Base-by-base conservation (phyloP, 2,888 invertebrate species). In the Suillia variegata region DNA sequence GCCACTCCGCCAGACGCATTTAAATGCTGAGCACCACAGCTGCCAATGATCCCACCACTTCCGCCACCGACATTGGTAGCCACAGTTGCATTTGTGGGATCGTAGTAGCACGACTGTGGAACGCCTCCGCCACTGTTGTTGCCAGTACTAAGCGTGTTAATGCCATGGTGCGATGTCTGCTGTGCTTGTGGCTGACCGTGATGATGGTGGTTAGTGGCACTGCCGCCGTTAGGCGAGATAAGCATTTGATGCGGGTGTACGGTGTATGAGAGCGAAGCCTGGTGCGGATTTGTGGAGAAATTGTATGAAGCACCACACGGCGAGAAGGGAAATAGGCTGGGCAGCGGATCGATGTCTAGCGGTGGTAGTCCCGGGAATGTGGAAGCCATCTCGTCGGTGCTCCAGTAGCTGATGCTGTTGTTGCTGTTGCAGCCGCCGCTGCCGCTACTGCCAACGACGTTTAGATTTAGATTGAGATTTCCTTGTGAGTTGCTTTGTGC, bases 261-360 rank as follows among this genome's bases (percentile, higher is more conserved):
- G 47, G 84, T 84, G 65, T 84, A 85, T 42, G 84, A 83, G 59
- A 85, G 78, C 48, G 85, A 82, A 58, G 85, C 83, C 69, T 83
- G 82, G 56, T 80, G 80, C 45, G 80, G 80, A 69, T 81, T 82
- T 57, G 83, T 71, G 62, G 80, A 76, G 63, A 83, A 81, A 61
- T 90, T 91, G 84, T 91, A 92, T 54, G 85, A 84, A 61, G 88
- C 88, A 60, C 91, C 87, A 78, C 91, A 91, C 0, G 94, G 93
- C 52, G 93, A 92, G 81, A 94, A 93, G 2, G 94, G 90, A 73
- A 95, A 94, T 56, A 95, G 87, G 60, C 90, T 90, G 0, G 94
- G 93, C 67, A 95, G 81, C 6, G 94, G 93, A 76, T 96, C 95
- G 77, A 95, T 85, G 77, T 95, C 95, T 69, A 94, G 83, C 0